Base-by-base conservation (phyloP, 2,888 invertebrate species). In the Palloptera scutellata region DNA sequence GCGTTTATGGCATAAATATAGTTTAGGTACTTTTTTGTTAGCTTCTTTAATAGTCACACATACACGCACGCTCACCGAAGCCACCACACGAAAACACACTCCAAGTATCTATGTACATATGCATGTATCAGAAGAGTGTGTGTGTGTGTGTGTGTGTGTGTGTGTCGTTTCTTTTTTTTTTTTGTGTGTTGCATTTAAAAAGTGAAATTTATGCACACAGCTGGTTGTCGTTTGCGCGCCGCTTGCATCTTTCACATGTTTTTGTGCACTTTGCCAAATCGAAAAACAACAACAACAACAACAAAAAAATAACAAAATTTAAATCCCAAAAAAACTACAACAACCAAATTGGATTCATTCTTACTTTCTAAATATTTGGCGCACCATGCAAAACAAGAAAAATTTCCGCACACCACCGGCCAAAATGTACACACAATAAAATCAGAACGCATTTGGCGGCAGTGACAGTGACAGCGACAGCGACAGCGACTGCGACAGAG, bases 141-240 rank as follows among this genome's bases (percentile, higher is more conserved):
- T 30, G n/a, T n/a, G n/a, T n/a, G n/a, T n/a, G 19, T 53, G 3
- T 53, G 12, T 45, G 12, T 53, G 53, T 17, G 11, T n/a, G 10
- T 10, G n/a, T 10, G 15, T n/a, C 15, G 53, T 15, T 12, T 15
- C 53, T n/a, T 53, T 17, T 11, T 15, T 19, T 17, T 15, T n/a
- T 12, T 54, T 12, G 6, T 10, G 19, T 12, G 54, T 58, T 54
- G 57, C 61, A 71, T 70, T 66, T 72, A 72, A 76, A 74, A 75
- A 75, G 74, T 72, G 72, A 75, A 75, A 75, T 74, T 74, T 73
- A 76, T 75, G 74, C 73, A 69, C 72, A 75, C 79, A 80, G 77
- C 78, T 79, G 80, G 78, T 75, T 70, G 71, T 70, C 71, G 69
- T 77, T 73, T 54, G 15, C 53, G 52, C 30, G 41, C 30, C 12